Conservation (phyloP, 2,797 vertebrate species). For the Graptemys geographica region DNA sequence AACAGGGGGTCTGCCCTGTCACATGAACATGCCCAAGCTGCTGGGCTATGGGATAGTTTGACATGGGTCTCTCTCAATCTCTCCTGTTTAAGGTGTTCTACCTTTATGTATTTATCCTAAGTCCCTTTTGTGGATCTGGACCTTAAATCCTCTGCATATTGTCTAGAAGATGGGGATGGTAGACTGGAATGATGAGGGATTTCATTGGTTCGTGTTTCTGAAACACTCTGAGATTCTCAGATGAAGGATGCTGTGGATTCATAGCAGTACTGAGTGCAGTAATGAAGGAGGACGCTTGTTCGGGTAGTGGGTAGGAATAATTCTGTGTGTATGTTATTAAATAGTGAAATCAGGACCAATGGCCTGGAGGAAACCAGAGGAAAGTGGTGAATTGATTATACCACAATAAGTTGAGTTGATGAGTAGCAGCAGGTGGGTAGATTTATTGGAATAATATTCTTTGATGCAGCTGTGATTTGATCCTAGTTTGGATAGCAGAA, state of each 20-base stretch:
- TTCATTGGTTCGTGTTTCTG: background rate
- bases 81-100: background rate
- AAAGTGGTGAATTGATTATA: background rate
- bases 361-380: background rate
- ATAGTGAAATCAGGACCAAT: background rate
- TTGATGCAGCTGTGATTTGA: background rate
- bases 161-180: background rate
- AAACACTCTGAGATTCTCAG: background rate
- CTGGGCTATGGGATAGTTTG: background rate
- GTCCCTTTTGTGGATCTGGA: background rate
- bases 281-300: background rate
- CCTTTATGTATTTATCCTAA: background rate
- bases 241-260: background rate
- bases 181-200: background rate
- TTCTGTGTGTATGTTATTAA: background rate
- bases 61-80: background rate
- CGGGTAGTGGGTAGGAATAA: background rate
- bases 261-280: background rate
- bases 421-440: background rate
- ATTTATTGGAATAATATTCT: background rate
- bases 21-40: background rate
- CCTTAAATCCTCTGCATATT: background rate
- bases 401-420: background rate
- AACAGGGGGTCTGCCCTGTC: background rate
- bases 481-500: background rate